Evolutionary conservation across 2,797 vertebrate species (phyloP), one percentile per base, ranked within the genome.

Genomic region (Hybognathus amarus): DNA sequence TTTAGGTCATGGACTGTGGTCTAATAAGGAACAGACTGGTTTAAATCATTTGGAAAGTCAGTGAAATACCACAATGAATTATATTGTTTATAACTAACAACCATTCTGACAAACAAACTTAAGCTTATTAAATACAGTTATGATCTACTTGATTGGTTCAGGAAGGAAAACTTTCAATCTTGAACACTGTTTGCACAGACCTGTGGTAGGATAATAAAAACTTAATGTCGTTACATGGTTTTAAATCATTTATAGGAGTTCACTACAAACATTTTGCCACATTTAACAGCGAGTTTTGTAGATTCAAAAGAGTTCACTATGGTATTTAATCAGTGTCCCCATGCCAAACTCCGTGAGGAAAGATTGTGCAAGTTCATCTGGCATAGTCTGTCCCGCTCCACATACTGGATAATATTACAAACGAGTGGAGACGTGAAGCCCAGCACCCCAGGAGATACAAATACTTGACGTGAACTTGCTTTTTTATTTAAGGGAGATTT

Each of bases 341-440:
- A 86, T 94, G 92, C 93, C 93, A 93, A 91, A 85, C 89, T 90
- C 87, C 85, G 87, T 87, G 85, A 89, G 91, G 88, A 85, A 78
- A 84, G 92, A 93, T 94, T 95, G 94, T 92, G 94, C 90, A 95
- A 95, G 94, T 94, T 93, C 88, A 94, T 94, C 94, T 94, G 94
- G 94, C 94, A 94, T 90, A 76, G 90, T 73, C 85, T 92, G 89
- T 69, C 18, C 18, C 87, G 83, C 82, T 92, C 85, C 71, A 93
- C 94, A 95, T 95, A n/a, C 95, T 95, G 93, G 94, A 96, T 92
- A 94, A 88, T 89, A 95, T 95, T 95, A 93, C 86, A 86, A 89
- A 89, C 91, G n/a, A 89, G 86, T 92, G 91, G 89, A 92, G 91
- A 93, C 92, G 87, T 88, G 91, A 91, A 93, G 92, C 92, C 91